Percentiles rank a stretch among this genome's conserved stretches.
phyloP scores from a whole-genome alignment of 2,113 vertebrate species.

The Hyperoodon ampullatus region DNA sequence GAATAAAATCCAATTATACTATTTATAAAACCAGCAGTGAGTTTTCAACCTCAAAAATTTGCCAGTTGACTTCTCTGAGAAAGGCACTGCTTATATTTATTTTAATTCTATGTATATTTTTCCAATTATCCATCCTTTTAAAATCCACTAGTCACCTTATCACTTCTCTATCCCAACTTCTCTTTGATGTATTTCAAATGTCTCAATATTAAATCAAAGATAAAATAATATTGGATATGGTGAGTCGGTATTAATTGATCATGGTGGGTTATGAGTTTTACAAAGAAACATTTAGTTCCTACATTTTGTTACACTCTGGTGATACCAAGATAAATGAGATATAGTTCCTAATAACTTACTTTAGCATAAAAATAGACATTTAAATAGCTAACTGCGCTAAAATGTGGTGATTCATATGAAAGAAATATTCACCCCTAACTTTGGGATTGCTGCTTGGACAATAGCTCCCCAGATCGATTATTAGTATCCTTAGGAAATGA shows the following conservation, averaged over 20 bases:
- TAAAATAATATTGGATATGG: background rate
- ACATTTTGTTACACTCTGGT: background rate
- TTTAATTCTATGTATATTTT: background rate
- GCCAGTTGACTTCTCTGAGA: background rate
- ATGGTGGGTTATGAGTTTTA: background rate
- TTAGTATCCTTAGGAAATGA: background rate
- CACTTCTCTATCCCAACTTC: background rate
- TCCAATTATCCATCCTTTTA: background rate
- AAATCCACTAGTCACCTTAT: background rate
- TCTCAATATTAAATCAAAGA: background rate
- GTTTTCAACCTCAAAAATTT: constrained; percentile 44
- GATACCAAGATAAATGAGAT: background rate
- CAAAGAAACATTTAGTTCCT: background rate
- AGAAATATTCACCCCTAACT: background rate
- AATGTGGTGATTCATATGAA: background rate
- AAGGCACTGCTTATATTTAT: background rate
- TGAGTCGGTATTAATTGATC: background rate
- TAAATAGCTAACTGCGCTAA: background rate
- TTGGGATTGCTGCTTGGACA: background rate
- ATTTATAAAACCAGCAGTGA: background rate
- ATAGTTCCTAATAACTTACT: background rate
- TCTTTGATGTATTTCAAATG: background rate
- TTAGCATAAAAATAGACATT: background rate
- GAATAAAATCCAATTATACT: constrained; percentile 50
- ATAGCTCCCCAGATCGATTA: background rate